Percentiles rank a stretch among this genome's conserved stretches.
phyloP scores from a whole-genome alignment of 2,113 vertebrate species.

The Sturnira hondurensis region DNA sequence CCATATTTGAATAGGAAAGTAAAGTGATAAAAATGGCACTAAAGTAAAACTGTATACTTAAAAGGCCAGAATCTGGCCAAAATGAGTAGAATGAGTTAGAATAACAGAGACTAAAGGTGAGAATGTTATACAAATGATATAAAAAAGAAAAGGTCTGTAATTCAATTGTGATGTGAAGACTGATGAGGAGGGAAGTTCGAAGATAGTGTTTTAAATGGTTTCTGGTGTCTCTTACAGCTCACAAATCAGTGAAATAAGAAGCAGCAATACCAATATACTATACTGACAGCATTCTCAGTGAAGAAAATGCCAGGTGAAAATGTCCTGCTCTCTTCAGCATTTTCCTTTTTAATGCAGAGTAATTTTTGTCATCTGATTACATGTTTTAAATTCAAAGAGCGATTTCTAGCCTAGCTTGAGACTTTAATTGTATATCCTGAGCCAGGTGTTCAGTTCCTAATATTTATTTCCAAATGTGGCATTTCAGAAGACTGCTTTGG shows the following conservation, averaged over 20 bases:
- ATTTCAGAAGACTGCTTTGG: constrained; percentile 18
- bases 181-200: neutral
- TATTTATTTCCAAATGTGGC: constrained; percentile 25
- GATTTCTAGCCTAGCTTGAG: constrained; percentile 46
- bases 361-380: constrained; percentile 51
- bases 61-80: constrained; percentile 10
- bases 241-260: neutral
- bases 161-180: neutral
- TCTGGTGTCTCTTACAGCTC: neutral
- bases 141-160: neutral
- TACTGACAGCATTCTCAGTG: neutral
- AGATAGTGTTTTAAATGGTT: neutral
- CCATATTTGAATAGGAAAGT: neutral
- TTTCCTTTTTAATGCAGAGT: constrained; percentile 21
- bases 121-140: neutral
- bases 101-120: neutral
- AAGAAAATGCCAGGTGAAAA: constrained; percentile 34
- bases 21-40: neutral
- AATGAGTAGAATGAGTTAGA: neutral
- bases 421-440: constrained; percentile 64
- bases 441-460: constrained; percentile 55
- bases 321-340: neutral
- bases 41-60: neutral
- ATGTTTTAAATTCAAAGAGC: constrained; percentile 49
- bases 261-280: neutral